Conservation (phyloP, 1,140 invertebrate genomes). For the Medauroidea extradentata region DNA sequence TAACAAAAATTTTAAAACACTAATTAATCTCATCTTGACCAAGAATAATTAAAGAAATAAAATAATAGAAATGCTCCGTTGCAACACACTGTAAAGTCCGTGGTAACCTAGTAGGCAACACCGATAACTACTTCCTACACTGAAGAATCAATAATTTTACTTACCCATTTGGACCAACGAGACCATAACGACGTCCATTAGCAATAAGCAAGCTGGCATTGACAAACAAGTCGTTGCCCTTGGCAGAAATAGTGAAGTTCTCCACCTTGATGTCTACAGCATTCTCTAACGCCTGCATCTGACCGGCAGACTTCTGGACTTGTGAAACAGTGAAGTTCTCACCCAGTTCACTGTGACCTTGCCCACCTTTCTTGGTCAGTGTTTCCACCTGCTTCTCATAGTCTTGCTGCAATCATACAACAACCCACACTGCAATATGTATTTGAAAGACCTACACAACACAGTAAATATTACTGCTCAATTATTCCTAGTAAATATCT, state of each 20-base stretch:
- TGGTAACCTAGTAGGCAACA: no score
- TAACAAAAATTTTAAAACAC: no score
- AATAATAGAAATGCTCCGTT: no score
- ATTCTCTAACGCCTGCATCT: slow-evolving; percentile 82
- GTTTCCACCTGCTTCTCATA: slow-evolving; percentile 89
- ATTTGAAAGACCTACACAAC: no score
- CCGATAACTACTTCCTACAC: no score
- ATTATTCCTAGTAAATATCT: no score
- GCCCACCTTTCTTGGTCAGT: slow-evolving; percentile 80
- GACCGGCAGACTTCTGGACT: slow-evolving; percentile 79
- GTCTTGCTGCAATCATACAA: slow-evolving; percentile 59
- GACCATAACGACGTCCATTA: slow-evolving; percentile 89
- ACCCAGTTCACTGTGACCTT: slow-evolving; percentile 82
- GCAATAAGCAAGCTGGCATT: slow-evolving; percentile 95
- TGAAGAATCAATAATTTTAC: no score
- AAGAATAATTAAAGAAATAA: no score
- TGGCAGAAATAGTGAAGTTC: slow-evolving; percentile 96
- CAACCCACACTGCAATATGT: no score
- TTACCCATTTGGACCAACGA: slow-evolving; percentile 97
- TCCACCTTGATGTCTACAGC: slow-evolving; percentile 97
- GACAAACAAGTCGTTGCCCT: slow-evolving; percentile 96
- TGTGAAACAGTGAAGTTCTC: slow-evolving; percentile 96
- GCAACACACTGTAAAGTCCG: no score
- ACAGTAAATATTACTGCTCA: no score
- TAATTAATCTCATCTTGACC: no score